phyloP scores from a whole-genome alignment of 2,888 invertebrate species.

The Stomorhina lunata region DNA sequence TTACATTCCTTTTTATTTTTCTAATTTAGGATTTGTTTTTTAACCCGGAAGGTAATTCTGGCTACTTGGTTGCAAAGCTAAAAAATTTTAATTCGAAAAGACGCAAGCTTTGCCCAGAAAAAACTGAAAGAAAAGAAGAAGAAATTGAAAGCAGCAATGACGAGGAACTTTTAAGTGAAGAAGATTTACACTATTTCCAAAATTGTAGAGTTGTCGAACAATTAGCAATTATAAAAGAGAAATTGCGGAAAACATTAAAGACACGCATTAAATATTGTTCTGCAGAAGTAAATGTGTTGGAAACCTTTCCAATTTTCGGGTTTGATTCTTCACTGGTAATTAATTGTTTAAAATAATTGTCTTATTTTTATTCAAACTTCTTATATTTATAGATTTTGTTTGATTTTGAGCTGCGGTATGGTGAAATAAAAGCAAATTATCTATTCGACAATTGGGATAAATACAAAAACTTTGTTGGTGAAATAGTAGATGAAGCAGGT shows the following conservation, averaged over 20 bases:
- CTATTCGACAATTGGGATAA: slow-evolving; percentile 10
- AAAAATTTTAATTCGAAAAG: no score
- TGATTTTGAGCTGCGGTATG: background rate
- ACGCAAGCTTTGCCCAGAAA: no score
- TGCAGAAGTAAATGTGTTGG: background rate
- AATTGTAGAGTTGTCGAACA: background rate
- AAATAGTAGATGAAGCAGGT: background rate
- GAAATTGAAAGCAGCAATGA: no score
- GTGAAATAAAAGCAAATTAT: background rate
- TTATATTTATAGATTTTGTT: background rate
- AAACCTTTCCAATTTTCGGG: background rate
- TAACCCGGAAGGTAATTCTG: no score
- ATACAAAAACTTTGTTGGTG: background rate
- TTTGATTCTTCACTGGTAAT: slow-evolving; percentile 24
- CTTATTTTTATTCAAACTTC: background rate
- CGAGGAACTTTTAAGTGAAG: no score
- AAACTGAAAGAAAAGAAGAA: no score
- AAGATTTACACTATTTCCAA: background rate
- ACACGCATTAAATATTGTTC: background rate
- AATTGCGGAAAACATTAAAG: background rate
- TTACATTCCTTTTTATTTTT: no score
- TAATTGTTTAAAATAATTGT: background rate
- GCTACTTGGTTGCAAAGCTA: no score
- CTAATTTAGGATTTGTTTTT: no score
- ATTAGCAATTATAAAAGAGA: background rate